Base-by-base conservation (phyloP, 2,888 invertebrate genomes). In the Dryocosmus kuriphilus region DNA sequence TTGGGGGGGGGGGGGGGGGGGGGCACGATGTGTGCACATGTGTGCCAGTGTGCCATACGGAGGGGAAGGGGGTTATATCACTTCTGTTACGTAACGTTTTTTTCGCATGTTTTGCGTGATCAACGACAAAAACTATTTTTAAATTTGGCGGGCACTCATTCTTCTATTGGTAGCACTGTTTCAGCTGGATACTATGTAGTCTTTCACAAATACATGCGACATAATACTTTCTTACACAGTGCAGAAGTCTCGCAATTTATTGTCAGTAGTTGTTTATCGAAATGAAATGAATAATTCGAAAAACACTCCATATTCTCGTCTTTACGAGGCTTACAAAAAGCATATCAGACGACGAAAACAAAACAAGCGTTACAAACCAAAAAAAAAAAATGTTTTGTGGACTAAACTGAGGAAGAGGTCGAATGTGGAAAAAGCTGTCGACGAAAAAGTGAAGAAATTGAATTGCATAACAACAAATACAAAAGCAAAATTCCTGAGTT, bases 381-480 rank as follows among this genome's bases (percentile, higher is more conserved):
- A 27, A 27, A 30, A 61, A 27, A 27, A 30, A 27, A 61, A 61
- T 61, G 61, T 9, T 61, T 61, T 61, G 24, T 61, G 61, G 61
- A 9, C 61, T 14, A 27, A 14, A 9, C 24, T 61, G 4, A 61
- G 30, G 14, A 61, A 61, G 5, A 61, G 16, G 46, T 46, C 14
- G 46, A 7, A 46, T 46, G 46, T 46, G 22, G 61, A 24, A 27
- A 30, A 61, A 11, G 61, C 30, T 14, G 61, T 61, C 11, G 24
- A 61, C 14, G 61, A 61, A 61, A 30, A 60, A 60, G 22, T 60
- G 22, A 60, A 60, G 11, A 60, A 60, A 60, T 60, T 60, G 24
- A 60, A 60, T 24, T 60, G 60, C 22, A 24, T 60, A 24, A 2
- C 60, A 60, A 60, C 60, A 22, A 60, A 11, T 11, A 60, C n/a